Percentiles rank a stretch among this genome's conserved stretches.
Evolutionary conservation across 2,113 vertebrate species (phyloP).

Genomic region (Pica pica): DNA sequence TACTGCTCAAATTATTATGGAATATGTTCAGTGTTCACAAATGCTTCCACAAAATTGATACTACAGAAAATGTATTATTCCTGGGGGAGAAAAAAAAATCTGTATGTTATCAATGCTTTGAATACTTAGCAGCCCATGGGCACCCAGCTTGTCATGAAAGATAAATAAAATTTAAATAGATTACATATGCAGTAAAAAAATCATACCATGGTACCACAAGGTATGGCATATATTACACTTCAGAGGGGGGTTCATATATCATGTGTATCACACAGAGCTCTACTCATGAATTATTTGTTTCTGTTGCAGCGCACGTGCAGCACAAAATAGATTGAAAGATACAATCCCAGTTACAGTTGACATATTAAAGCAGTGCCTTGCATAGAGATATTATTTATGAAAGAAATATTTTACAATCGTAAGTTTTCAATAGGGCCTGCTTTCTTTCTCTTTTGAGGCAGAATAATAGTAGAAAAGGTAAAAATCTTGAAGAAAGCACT

Average conservation of each 20-base stretch:
- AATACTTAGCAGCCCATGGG: neutral
- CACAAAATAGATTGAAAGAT: slow-evolving; percentile 16
- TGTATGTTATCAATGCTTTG: neutral
- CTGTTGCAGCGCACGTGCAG: neutral
- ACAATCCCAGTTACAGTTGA: neutral
- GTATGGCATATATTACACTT: neutral
- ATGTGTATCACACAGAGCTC: neutral
- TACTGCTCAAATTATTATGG: fast-evolving
- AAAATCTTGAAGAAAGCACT: neutral
- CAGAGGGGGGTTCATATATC: neutral
- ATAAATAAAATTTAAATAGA: slow-evolving; percentile 4
- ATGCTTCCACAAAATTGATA: neutral
- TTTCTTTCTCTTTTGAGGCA: neutral
- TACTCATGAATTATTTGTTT: slow-evolving; percentile 20
- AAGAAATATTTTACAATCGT: slow-evolving; percentile 5
- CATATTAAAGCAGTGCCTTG: neutral
- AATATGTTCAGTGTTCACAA: neutral
- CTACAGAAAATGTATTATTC: neutral
- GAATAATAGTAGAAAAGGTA: neutral
- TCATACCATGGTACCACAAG: neutral
- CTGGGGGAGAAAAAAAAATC: neutral
- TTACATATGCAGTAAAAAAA: neutral
- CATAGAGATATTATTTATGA: neutral
- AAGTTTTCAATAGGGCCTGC: neutral
- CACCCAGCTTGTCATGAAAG: neutral